Evolutionary conservation across 2,113 vertebrate genomes (phyloP), one percentile per base, ranked within the genome.

Genomic region (Rallus limicola): DNA sequence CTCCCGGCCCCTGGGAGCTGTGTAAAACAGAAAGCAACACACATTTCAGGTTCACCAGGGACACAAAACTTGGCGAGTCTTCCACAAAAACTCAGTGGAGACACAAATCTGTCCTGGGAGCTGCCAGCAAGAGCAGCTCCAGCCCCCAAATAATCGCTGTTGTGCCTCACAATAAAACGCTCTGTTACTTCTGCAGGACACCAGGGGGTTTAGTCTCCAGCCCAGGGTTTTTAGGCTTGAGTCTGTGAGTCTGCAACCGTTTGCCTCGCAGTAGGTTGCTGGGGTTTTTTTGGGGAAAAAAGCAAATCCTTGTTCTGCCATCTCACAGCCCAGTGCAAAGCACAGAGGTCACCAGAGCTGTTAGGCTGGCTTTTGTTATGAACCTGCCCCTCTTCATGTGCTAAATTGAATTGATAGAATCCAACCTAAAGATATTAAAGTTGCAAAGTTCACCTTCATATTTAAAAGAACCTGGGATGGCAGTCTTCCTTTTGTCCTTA

Each of bases 141-240:
- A 11, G n/a, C 5, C 74, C 79, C 48, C 33, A 20, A 26, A 88
- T 53, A 53, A 62, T 16, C 13, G 0, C 53, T 11, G 29, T 20
- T 64, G 31, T 0, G 0, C 53, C 67, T 80, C 0, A 0, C 67
- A 68, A 21, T 81, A 59, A 90, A 93, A 90, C 0, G 2, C 71
- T 90, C 82, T 11, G 58, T 19, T 93, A 79, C 68, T 80, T 13
- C 92, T 88, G 71, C 40, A 53, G 82, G 70, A 63, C 64, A 18
- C 1, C 1, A 36, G 50, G 70, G 42, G 18, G 0, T 74, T 93
- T 33, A 16, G 2, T 46, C 59, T 81, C 26, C 24, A n/a, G 38
- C 36, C 26, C 5, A 3, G 26, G 67, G 23, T 34, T 84, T 56
- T 20, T 20, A 48, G 6, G 2, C 17, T 34, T 67, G 60, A 40